Percentiles rank a stretch among this genome's conserved stretches.
Evolutionary conservation across 2,888 invertebrate genomes (phyloP).

Genomic region (Digitonthophagus gazella): DNA sequence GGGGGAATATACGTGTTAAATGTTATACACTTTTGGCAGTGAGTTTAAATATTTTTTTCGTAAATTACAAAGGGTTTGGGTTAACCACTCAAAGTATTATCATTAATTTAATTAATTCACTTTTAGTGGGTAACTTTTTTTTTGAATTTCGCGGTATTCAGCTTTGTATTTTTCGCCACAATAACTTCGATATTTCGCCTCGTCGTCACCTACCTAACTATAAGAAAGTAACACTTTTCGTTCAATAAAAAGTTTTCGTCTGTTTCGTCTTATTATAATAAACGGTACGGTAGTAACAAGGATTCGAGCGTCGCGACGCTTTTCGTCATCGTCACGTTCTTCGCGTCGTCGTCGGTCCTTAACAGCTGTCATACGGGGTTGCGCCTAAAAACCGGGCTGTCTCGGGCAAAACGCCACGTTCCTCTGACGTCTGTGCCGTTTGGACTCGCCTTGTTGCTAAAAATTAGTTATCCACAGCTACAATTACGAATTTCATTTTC

Average conservation of each 20-base stretch:
- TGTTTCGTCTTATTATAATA: slow-evolving; percentile 5
- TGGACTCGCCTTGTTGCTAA: slow-evolving; percentile 43
- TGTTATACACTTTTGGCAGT: slow-evolving; percentile 19
- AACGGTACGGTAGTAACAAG: not conserved
- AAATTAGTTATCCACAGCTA: slow-evolving; percentile 27
- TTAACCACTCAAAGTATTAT: not conserved
- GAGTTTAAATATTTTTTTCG: slow-evolving; percentile 4
- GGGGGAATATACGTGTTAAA: too few relatives aligned
- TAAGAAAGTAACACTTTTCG: slow-evolving; percentile 1
- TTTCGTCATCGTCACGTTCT: slow-evolving; percentile 15
- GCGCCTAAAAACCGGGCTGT: slow-evolving; percentile 38
- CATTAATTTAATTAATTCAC: not conserved
- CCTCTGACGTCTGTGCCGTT: slow-evolving; percentile 45
- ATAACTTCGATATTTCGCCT: slow-evolving; percentile 27
- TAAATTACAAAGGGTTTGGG: not conserved
- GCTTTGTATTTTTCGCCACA: slow-evolving; percentile 6
- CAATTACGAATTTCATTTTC: too few relatives aligned
- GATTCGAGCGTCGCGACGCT: slow-evolving; percentile 17
- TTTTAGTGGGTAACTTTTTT: too few relatives aligned
- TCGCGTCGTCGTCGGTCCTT: slow-evolving; percentile 35
- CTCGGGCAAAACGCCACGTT: slow-evolving; percentile 49
- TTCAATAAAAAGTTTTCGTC: slow-evolving; percentile 17
- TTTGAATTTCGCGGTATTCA: too few relatives aligned
- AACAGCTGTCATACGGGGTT: slow-evolving; percentile 35
- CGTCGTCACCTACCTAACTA: slow-evolving; percentile 7